Evolutionary conservation across 2,113 vertebrate genomes (phyloP).

Genomic region (Erythrocercus mccallii): DNA sequence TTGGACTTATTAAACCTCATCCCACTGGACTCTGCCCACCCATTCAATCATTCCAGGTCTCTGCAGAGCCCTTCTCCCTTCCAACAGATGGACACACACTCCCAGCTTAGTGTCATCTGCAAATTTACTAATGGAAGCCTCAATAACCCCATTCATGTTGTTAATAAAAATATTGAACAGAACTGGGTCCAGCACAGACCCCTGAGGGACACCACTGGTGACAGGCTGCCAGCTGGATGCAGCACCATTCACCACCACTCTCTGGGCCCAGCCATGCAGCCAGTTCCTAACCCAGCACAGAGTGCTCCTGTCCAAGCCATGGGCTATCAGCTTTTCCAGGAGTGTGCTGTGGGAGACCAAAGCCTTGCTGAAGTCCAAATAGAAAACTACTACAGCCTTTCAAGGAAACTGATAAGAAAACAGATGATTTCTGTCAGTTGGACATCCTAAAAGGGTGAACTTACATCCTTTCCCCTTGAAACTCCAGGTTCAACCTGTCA

Average conservation of each 20-base stretch:
- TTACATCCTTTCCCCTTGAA: background rate
- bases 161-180: background rate
- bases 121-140: background rate
- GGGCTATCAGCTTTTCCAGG: background rate
- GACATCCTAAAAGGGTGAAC: background rate
- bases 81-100: accelerated
- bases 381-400: background rate
- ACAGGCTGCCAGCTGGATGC: background rate
- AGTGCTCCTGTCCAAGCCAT: background rate
- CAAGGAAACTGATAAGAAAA: background rate
- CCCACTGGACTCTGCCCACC: background rate
- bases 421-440: background rate
- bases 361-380: background rate
- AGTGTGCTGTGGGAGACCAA: background rate
- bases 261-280: background rate
- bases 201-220: background rate
- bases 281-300: background rate
- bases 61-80: background rate
- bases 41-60: background rate
- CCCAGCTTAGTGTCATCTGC: background rate
- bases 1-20: background rate
- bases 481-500: background rate
- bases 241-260: background rate
- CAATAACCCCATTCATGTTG: accelerated
- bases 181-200: background rate